Percentiles rank a stretch among this genome's conserved stretches.
phyloP scores from a whole-genome alignment of 2,113 vertebrate genomes.

The Albula goreensis region DNA sequence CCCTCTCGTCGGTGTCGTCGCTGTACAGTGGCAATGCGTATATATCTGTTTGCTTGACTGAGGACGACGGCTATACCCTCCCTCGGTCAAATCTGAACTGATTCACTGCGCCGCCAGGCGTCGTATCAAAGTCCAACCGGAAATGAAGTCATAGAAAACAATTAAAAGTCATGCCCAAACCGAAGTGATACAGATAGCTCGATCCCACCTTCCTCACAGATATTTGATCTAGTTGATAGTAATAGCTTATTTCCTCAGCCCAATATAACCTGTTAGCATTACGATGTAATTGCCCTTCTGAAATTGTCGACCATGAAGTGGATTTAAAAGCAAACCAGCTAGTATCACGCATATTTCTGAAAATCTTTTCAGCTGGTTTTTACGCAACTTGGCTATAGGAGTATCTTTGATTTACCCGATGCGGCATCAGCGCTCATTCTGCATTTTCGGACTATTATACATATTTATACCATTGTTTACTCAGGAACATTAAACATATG shows the following conservation, averaged over 20 bases:
- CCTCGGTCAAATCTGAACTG: conserved; percentile 15
- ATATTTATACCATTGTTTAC: not conserved
- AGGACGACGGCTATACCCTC: not conserved
- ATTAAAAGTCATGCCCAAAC: conserved; percentile 4
- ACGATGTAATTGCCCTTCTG: not conserved
- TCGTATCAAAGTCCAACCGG: conserved; percentile 33
- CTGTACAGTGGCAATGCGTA: not conserved
- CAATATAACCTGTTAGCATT: not conserved
- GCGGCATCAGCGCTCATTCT: too few species aligned
- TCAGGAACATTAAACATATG: not conserved
- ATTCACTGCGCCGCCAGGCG: conserved; percentile 51
- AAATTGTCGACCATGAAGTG: not conserved
- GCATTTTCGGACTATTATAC: not conserved
- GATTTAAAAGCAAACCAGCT: not conserved
- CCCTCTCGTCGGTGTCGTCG: not conserved
- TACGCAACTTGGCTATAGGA: not conserved
- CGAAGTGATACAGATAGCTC: not conserved
- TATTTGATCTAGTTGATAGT: not conserved
- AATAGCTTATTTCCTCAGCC: not conserved
- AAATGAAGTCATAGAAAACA: conserved; percentile 44
- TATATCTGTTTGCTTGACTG: not conserved
- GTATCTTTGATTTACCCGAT: too few species aligned
- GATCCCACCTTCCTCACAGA: not conserved
- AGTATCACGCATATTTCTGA: too few species aligned
- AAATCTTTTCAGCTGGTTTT: too few species aligned